Conservation (phyloP, 2,113 vertebrate species). For the Ptilonorhynchus violaceus region DNA sequence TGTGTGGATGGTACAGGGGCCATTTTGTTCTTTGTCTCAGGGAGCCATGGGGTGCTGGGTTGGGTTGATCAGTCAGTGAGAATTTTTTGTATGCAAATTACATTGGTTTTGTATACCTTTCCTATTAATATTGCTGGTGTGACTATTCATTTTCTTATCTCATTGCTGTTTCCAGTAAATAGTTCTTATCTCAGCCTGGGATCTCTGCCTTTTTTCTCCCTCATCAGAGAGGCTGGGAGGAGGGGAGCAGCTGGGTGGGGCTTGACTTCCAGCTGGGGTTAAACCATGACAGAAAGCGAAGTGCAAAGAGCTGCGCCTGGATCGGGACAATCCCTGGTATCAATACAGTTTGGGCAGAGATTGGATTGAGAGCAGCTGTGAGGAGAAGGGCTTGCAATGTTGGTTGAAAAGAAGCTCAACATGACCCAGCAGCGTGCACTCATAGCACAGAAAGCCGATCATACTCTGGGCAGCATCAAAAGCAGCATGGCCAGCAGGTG, state of each 20-base stretch:
- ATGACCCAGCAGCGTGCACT: background rate
- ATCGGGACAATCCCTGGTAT: background rate
- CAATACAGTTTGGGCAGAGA: background rate
- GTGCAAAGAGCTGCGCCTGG: background rate
- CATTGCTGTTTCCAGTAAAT: background rate
- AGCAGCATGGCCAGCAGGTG: background rate
- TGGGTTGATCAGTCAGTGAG: background rate
- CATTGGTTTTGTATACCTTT: background rate
- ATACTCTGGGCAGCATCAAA: background rate
- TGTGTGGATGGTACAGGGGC: background rate
- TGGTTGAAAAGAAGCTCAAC: background rate
- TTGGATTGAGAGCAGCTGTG: background rate
- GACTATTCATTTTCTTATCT: background rate
- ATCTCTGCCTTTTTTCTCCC: background rate
- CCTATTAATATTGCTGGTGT: background rate
- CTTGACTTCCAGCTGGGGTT: background rate
- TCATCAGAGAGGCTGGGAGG: background rate
- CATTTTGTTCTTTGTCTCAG: background rate
- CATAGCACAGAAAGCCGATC: background rate
- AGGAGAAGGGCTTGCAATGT: background rate
- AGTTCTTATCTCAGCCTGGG: background rate
- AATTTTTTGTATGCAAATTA: background rate
- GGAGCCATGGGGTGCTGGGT: accelerated
- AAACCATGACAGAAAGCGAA: background rate
- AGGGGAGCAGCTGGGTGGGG: background rate